Conservation (phyloP, 2,113 vertebrate genomes). For the Callospermophilus lateralis region DNA sequence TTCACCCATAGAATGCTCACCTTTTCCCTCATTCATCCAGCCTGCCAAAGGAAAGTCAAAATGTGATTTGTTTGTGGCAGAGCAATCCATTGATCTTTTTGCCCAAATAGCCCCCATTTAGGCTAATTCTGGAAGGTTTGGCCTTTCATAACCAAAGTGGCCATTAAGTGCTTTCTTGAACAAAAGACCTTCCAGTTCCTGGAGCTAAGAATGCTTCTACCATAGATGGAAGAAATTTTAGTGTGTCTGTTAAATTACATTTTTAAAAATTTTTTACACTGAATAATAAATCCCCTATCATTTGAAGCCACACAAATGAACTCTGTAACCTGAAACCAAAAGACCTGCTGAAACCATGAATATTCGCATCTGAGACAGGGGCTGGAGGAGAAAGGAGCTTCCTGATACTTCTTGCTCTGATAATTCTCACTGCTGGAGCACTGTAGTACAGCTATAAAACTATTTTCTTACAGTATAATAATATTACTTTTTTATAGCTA, state of each 20-base stretch:
- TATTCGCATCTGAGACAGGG: not conserved
- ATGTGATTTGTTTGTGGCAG: not conserved
- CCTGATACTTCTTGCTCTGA: not conserved
- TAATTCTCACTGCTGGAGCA: not conserved
- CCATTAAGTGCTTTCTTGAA: slow-evolving; percentile 24
- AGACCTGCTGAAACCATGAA: not conserved
- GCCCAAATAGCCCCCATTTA: not conserved
- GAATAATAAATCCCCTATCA: not conserved
- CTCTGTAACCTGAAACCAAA: not conserved
- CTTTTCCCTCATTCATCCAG: not conserved
- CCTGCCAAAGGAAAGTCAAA: not conserved
- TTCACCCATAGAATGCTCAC: not conserved
- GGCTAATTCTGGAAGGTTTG: not conserved
- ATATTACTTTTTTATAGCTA: not conserved
- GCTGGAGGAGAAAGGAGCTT: not conserved
- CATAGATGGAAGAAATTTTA: not conserved
- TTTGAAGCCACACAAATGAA: not conserved
- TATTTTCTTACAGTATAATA: not conserved
- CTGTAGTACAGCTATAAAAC: not conserved
- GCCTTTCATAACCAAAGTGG: not conserved
- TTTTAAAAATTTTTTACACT: not conserved
- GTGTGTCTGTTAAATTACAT: not conserved
- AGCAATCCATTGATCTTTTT: not conserved
- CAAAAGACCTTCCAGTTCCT: not conserved
- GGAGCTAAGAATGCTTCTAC: slow-evolving; percentile 8